Evolutionary conservation across 2,797 vertebrate species (phyloP).

Genomic region (Xenopus petersii): DNA sequence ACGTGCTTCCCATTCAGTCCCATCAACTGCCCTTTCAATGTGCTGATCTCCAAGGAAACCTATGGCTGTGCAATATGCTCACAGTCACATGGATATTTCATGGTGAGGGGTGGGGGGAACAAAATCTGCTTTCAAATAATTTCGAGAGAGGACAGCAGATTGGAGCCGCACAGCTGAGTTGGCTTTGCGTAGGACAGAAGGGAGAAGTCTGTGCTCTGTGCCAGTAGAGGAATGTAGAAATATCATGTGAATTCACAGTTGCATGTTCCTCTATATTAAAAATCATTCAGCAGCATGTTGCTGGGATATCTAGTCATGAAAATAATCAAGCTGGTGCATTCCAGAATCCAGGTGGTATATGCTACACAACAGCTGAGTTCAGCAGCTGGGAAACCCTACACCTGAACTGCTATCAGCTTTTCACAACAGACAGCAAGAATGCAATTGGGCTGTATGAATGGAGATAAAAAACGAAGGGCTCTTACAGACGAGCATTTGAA

Average conservation of each 20-base stretch:
- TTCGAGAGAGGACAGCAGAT: background rate
- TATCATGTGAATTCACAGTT: background rate
- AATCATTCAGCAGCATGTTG: background rate
- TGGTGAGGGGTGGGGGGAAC: constrained; percentile 19
- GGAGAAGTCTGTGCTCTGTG: background rate
- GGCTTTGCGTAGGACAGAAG: background rate
- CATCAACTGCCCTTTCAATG: constrained; percentile 27
- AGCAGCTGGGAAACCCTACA: constrained; percentile 30
- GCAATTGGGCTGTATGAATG: no score
- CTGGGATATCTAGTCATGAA: background rate
- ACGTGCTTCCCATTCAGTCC: constrained; percentile 10
- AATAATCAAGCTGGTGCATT: background rate
- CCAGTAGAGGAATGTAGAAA: background rate
- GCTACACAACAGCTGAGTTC: constrained; percentile 18
- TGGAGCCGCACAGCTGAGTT: background rate
- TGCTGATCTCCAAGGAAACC: constrained; percentile 37
- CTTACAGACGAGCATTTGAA: no score
- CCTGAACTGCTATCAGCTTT: constrained; percentile 1
- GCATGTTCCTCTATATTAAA: background rate
- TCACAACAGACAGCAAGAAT: no score
- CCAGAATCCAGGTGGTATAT: no score
- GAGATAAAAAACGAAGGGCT: no score
- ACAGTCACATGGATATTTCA: constrained; percentile 31
- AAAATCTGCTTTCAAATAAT: constrained; percentile 13
- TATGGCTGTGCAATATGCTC: constrained; percentile 23